Evolutionary conservation across 2,113 vertebrate genomes (phyloP).

Genomic region (Saguinus midas): DNA sequence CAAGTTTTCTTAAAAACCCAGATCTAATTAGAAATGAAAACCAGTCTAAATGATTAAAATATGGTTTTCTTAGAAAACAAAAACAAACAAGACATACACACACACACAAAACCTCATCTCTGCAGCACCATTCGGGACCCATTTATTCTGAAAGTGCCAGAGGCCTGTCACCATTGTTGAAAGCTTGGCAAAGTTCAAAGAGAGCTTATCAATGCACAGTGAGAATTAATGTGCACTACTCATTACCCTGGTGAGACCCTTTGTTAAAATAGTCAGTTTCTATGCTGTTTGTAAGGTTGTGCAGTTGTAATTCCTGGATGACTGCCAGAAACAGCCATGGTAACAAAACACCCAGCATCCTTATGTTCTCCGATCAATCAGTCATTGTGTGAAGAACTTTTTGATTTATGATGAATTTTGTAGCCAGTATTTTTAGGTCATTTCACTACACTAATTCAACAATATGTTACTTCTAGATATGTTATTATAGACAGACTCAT

Average conservation of each 20-base stretch:
- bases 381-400: conserved; percentile 38
- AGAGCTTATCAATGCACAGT: conserved; percentile 60
- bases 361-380: conserved; percentile 56
- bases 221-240: conserved; percentile 62
- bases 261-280: conserved; percentile 65
- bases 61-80: neutral
- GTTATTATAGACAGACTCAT: neutral
- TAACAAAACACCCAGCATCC: conserved; percentile 41
- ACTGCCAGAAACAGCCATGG: conserved; percentile 41
- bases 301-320: conserved; percentile 45
- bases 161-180: conserved; percentile 53
- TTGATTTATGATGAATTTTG: conserved; percentile 55
- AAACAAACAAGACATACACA: neutral
- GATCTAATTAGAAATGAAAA: neutral
- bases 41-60: conserved; percentile 30
- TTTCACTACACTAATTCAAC: neutral
- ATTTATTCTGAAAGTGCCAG: conserved; percentile 34
- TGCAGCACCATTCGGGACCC: neutral
- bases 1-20: neutral
- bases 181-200: conserved; percentile 67
- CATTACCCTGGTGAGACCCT: conserved; percentile 50
- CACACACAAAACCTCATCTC: neutral
- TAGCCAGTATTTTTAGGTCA: conserved; percentile 20
- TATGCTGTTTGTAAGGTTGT: conserved; percentile 53
- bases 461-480: neutral